Percentiles rank a stretch among this genome's conserved stretches.
Evolutionary conservation across 1,140 invertebrate species (phyloP).

Genomic region (Mylabris phalerata): DNA sequence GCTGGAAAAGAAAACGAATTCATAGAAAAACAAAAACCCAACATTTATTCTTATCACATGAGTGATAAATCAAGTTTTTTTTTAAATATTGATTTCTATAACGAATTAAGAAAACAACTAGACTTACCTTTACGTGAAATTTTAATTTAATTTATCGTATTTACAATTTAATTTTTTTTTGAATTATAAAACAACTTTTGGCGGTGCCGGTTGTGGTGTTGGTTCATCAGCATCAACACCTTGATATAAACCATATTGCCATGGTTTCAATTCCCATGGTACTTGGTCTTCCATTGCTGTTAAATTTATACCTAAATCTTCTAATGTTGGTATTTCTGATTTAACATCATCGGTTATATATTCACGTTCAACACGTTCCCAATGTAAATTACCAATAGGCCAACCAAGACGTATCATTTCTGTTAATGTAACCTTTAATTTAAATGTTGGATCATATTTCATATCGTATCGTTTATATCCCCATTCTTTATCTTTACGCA

Average conservation of each 20-base stretch:
- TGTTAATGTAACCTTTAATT: constrained; percentile 56
- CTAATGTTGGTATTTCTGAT: constrained; percentile 64
- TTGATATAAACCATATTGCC: constrained; percentile 59
- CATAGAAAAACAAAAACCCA: too few relatives aligned
- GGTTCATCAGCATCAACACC: constrained; percentile 65
- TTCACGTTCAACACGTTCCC: constrained; percentile 78
- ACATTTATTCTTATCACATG: too few relatives aligned
- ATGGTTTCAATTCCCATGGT: constrained; percentile 67
- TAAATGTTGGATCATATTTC: constrained; percentile 61
- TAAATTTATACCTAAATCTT: constrained; percentile 78
- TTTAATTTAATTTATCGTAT: too few relatives aligned
- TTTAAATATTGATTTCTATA: too few relatives aligned
- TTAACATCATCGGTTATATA: constrained; percentile 62
- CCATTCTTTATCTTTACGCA: constrained; percentile 57
- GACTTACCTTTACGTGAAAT: too few relatives aligned
- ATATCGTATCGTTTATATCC: constrained; percentile 65
- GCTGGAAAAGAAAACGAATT: too few relatives aligned
- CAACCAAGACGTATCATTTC: constrained; percentile 53
- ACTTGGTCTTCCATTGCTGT: constrained; percentile 69
- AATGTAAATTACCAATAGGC: constrained; percentile 60
- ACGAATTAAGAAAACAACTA: too few relatives aligned
- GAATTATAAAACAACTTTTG: constrained; percentile 30
- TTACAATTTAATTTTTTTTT: not conserved
- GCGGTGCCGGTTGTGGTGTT: constrained; percentile 60
- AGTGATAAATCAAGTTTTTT: too few relatives aligned